Evolutionary conservation across 2,113 vertebrate genomes (phyloP), one percentile per base, ranked within the genome.

Genomic region (Sander vitreus): DNA sequence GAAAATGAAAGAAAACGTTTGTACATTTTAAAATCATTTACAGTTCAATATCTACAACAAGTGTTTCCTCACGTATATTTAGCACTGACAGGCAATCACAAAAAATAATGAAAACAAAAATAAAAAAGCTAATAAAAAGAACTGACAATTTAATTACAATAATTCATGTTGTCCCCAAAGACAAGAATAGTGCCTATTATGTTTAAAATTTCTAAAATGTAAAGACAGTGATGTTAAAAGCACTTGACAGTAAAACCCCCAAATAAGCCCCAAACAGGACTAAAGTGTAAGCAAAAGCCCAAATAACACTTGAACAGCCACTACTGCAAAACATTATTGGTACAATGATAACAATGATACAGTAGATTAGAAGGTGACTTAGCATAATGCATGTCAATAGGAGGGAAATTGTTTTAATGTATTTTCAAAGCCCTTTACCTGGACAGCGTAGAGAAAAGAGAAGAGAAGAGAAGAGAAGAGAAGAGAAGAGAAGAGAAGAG

Each of bases 21-120:
- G 76, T 88, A 93, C 90, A 90, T 81, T 85, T 78, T 60, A 83
- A 89, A 82, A 89, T 33, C 91, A 94, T 93, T 89, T 93, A 93
- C 92, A 93, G 19, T 47, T 83, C 57, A 75, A 21, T 94, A 90
- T 93, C 78, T 93, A 92, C 92, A 80, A 80, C 92, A 80, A 80
- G 63, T 50, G 59, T 81, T 75, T 68, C 59, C 55, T 59, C 72
- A 58, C 64, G 66, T 69, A 55, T 65, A 54, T 58, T 81, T 55
- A 85, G 79, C 64, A 80, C 27, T 69, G 15, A 84, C 57, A 47
- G 53, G 50, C 21, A 67, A 76, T 68, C 14, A 69, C 43, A 84
- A 3, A 72, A 78, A 81, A 45, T 0, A 73, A 54, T 7, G 57
- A 7, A 12, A 76, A 58, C 5, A 63, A 58, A 45, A 23, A 9